Base-by-base conservation (phyloP, 2,113 vertebrate species). In the Indicator indicator region DNA sequence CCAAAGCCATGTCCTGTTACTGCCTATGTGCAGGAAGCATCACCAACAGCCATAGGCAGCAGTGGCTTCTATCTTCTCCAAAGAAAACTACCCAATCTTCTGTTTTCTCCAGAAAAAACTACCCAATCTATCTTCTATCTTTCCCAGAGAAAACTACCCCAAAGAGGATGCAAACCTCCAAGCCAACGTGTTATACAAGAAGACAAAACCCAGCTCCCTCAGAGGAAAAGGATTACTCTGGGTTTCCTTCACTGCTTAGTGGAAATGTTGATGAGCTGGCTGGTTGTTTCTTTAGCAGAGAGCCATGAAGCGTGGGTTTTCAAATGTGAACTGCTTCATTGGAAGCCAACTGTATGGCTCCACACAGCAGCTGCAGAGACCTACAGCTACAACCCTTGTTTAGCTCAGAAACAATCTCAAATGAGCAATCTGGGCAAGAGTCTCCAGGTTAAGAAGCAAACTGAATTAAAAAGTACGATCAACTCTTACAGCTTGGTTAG, bases 401-500 rank as follows among this genome's bases (percentile, higher is more conserved):
- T 62, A 93, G 46, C 42, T 80, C 88, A 90, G 86, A 77, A 92
- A 76, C 20, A 64, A 88, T 59, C 84, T 93, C 67, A 93, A 72
- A 93, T 67, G 50, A 94, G 56, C 56, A 85, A 64, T 48, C 17
- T 3, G 28, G 65, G 40, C 71, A 84, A 92, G 38, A 80, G 32
- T 69, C 70, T 60, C 65, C 65, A 46, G 50, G 65, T 84, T 70
- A 87, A 87, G 85, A 78, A 81, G 76, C 30, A 89, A 96, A 94
- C 73, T 48, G 65, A 95, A 78, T 90, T 90, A 64, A 90, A 91
- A 93, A 73, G 18, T 44, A 46, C 65, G 38, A 88, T 94, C 87
- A 94, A 95, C 90, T 94, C 77, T 32, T 76, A n/a, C 55, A 89
- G 46, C 46, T 95, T 88, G 76, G 68, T 93, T 72, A 91, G 74